Percentiles rank a stretch among this genome's conserved stretches.
These are phyloP conservation scores for Neodiprion lecontei DNA, from an alignment of 1,140 invertebrate genomes.

Conservation along the genomic window DNA sequence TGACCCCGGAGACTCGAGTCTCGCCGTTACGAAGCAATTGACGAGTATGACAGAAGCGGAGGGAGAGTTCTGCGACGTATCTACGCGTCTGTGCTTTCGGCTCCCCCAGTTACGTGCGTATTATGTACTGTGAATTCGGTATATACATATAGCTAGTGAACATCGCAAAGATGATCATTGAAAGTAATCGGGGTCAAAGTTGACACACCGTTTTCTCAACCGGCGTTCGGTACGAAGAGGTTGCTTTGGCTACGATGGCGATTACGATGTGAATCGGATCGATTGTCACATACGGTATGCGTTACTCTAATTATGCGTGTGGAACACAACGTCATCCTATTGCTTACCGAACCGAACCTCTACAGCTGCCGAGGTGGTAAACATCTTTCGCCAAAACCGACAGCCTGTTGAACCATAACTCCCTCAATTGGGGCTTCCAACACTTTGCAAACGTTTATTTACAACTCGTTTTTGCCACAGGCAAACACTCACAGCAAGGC, in stretches of 20 bases:
- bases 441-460: conserved; percentile 1
- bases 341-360: too few relatives aligned
- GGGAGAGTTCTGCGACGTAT: not conserved
- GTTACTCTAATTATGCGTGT: too few relatives aligned
- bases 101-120: not conserved
- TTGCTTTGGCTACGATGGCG: too few relatives aligned
- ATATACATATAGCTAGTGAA: not conserved
- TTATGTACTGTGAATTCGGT: not conserved
- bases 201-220: not conserved
- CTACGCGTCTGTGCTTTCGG: not conserved
- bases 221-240: not conserved
- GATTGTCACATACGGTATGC: too few relatives aligned
- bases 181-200: conserved; percentile 1
- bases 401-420: not conserved
- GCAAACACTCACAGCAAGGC: not conserved
- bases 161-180: not conserved
- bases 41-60: not conserved
- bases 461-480: not conserved
- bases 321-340: too few relatives aligned
- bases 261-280: too few relatives aligned
- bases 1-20: not conserved
- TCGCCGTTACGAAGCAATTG: not conserved
- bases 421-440: not conserved
- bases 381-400: too few relatives aligned
- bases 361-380: too few relatives aligned